Percentiles rank a stretch among this genome's conserved stretches.
Conservation (phyloP, 1,140 invertebrate genomes). For the Marisa cornuarietis region DNA sequence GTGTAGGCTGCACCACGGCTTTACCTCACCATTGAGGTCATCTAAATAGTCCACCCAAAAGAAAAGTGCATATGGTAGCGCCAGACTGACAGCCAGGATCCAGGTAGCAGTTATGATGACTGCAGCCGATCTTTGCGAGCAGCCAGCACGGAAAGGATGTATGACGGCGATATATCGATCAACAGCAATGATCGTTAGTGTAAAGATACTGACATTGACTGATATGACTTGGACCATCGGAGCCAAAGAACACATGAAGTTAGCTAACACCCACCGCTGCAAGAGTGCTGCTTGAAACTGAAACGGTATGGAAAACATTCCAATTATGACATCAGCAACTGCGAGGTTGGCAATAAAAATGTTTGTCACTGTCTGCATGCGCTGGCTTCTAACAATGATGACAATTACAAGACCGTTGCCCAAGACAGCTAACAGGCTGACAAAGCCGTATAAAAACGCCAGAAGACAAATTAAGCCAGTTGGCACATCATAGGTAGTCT, state of each 20-base stretch:
- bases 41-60: slow-evolving; percentile 42
- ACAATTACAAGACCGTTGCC: slow-evolving; percentile 85
- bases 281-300: slow-evolving; percentile 53
- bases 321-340: slow-evolving; percentile 58
- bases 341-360: slow-evolving; percentile 74
- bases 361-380: slow-evolving; percentile 84
- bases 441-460: slow-evolving; percentile 82
- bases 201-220: slow-evolving; percentile 85
- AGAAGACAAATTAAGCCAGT: slow-evolving; percentile 77
- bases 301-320: slow-evolving; percentile 69
- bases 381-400: slow-evolving; percentile 73
- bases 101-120: slow-evolving; percentile 57
- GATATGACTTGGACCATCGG: slow-evolving; percentile 79
- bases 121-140: slow-evolving; percentile 41
- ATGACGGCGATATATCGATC: slow-evolving; percentile 82
- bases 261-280: slow-evolving; percentile 77
- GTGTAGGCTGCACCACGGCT: slow-evolving; percentile 32
- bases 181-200: slow-evolving; percentile 81
- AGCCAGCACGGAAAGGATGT: slow-evolving; percentile 73
- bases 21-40: not conserved
- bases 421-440: slow-evolving; percentile 79
- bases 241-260: slow-evolving; percentile 84
- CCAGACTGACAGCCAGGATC: slow-evolving; percentile 47
- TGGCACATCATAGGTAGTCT: slow-evolving; percentile 75
- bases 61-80: slow-evolving; percentile 54